Conservation (phyloP, 2,888 invertebrate genomes). For the Dryococelus australis region DNA sequence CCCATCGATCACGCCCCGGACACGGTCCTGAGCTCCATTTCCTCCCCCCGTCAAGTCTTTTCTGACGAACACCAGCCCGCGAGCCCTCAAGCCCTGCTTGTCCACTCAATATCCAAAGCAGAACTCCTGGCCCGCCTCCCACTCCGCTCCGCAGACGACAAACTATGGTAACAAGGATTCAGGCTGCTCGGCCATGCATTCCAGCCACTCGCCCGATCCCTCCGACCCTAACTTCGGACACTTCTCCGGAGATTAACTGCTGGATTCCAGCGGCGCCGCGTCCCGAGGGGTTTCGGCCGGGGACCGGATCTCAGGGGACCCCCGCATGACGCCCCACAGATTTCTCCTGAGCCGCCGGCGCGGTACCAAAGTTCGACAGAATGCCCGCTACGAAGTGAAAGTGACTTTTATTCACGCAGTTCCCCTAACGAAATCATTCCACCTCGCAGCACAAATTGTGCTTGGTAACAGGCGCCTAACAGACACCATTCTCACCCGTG, state of each 20-base stretch:
- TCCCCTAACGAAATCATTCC: too few relatives aligned
- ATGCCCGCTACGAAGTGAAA: not conserved
- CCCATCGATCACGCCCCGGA: not conserved
- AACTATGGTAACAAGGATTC: constrained; percentile 9
- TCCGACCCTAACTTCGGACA: not conserved
- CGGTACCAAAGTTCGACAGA: not conserved
- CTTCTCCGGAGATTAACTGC: constrained; percentile 16
- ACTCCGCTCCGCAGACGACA: not conserved
- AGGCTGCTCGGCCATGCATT: not conserved
- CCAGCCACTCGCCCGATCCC: not conserved
- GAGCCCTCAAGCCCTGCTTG: not conserved
- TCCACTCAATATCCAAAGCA: not conserved
- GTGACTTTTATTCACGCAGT: too few relatives aligned
- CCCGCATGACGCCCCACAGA: not conserved
- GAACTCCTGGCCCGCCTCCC: not conserved
- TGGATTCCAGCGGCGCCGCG: not conserved
- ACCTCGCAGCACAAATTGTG: too few relatives aligned
- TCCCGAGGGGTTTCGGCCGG: too few relatives aligned
- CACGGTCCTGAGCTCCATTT: not conserved
- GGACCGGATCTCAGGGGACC: too few relatives aligned
- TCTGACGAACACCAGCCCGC: too few relatives aligned
- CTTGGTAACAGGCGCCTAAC: too few relatives aligned
- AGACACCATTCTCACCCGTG: too few relatives aligned
- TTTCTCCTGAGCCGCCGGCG: not conserved
- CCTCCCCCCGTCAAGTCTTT: not conserved